Evolutionary conservation across 1,140 invertebrate species (phyloP).

Genomic region (Propsilocerus akamusi): DNA sequence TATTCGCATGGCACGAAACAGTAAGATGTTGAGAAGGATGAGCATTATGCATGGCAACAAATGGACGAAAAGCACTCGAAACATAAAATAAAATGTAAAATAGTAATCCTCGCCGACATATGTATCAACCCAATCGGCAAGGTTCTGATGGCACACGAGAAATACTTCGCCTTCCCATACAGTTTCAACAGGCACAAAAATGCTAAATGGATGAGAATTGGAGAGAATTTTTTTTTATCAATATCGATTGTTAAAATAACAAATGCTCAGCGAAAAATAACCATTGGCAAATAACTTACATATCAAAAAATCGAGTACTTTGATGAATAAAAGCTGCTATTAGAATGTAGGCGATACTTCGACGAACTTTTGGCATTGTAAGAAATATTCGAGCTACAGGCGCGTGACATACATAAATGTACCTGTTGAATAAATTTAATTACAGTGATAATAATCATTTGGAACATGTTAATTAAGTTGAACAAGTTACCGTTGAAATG

Average conservation of each 20-base stretch:
- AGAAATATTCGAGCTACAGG: conserved; percentile 69
- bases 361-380: conserved; percentile 63
- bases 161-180: conserved; percentile 40
- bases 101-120: conserved; percentile 48
- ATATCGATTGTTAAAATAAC: no score
- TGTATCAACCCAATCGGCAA: conserved; percentile 43
- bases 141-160: conserved; percentile 33
- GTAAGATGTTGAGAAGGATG: conserved; percentile 71
- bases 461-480: conserved; percentile 14
- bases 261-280: no score
- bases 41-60: conserved; percentile 73
- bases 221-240: no score
- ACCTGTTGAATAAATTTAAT: conserved; percentile 22
- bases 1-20: conserved; percentile 65
- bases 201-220: neutral
- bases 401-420: conserved; percentile 83
- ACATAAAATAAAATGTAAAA: conserved; percentile 63
- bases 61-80: conserved; percentile 80
- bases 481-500: neutral
- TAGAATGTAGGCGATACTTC: conserved; percentile 55
- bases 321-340: conserved; percentile 60
- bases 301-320: conserved; percentile 57
- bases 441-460: conserved; percentile 9
- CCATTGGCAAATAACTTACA: conserved; percentile 12
- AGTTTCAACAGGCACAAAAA: conserved; percentile 25